Evolutionary conservation across 2,113 vertebrate genomes (phyloP), one percentile per base, ranked within the genome.

Genomic region (Psilopsiagon aymara): DNA sequence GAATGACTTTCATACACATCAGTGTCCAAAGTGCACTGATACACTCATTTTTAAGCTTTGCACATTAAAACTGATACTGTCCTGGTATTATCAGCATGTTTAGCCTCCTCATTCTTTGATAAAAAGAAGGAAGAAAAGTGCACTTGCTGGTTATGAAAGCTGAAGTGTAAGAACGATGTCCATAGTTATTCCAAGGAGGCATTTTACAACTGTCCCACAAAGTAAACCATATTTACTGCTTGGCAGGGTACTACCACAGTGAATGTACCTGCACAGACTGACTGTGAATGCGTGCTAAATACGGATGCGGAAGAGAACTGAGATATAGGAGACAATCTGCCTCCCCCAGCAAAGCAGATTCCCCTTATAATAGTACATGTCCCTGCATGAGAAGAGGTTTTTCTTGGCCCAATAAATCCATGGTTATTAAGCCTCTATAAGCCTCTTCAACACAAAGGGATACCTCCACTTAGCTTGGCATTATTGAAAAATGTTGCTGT

Each of bases 81-180:
- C 19, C 21, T 90, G 29, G 13, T 23, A 37, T 49, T 71, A 29
- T 29, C 28, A 24, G 17, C 13, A 39, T 9, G 9, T 79, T 63
- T 77, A 21, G 5, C 11, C 9, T 33, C 31, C 23, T 57, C 28
- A 18, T 23, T 77, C 31, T 51, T 62, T 43, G 19, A 47, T 13
- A 5, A 63, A 63, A 76, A 63, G 17, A 19, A n/a, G 24, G 31
- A 46, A 29, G 15, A 41, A 55, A 59, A 31, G 8, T 21, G 76
- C 7, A 5, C 17, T 62, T 25, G 3, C 18, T 35, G 10, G 25
- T 71, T 62, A 41, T 43, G 29, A 62, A 83, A 79, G 17, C 17
- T 78, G 17, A 70, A 41, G 11, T 9, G 13, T 41, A 41, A 47
- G 28, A 78, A 31, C 0, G 0, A 39, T 28, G 18, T 4, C 15